phyloP scores from a whole-genome alignment of 2,888 invertebrate genomes.

The Xestobium rufovillosum region DNA sequence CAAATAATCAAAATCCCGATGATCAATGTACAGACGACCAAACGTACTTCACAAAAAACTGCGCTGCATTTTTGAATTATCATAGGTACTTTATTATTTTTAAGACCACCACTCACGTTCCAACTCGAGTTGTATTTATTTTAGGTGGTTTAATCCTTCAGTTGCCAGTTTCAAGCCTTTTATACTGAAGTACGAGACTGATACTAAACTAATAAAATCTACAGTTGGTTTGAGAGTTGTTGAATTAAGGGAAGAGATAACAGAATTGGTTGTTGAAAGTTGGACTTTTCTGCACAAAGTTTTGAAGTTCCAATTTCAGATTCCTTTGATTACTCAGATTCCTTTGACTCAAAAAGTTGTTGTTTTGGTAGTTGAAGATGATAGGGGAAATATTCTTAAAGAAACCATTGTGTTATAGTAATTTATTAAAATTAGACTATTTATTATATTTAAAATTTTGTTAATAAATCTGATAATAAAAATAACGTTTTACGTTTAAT shows the following conservation, averaged over 20 bases:
- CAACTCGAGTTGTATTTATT: slow-evolving; percentile 26
- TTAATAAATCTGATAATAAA: too few species aligned
- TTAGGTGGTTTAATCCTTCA: slow-evolving; percentile 47
- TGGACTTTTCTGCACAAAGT: slow-evolving; percentile 56
- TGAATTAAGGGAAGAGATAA: slow-evolving; percentile 55
- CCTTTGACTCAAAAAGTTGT: too few species aligned
- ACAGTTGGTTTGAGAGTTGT: slow-evolving; percentile 58
- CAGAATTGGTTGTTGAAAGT: slow-evolving; percentile 54
- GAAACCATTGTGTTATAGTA: too few species aligned
- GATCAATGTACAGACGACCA: slow-evolving; percentile 9
- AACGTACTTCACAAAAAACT: slow-evolving; percentile 46
- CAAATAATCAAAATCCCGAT: slow-evolving; percentile 36
- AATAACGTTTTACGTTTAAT: too few species aligned
- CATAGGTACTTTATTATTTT: slow-evolving; percentile 48
- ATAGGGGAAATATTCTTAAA: slow-evolving; percentile 60
- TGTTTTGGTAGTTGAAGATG: slow-evolving; percentile 61
- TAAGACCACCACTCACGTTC: background rate
- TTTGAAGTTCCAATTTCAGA: slow-evolving; percentile 51
- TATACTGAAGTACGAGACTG: slow-evolving; percentile 34
- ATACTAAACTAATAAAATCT: slow-evolving; percentile 48
- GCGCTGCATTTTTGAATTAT: slow-evolving; percentile 57
- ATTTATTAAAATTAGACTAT: too few species aligned
- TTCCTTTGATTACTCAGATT: too few species aligned
- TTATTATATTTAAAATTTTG: too few species aligned
- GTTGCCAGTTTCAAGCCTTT: slow-evolving; percentile 8